Evolutionary conservation across 1,140 invertebrate genomes (phyloP).

Genomic region (Platyscapa corneri): DNA sequence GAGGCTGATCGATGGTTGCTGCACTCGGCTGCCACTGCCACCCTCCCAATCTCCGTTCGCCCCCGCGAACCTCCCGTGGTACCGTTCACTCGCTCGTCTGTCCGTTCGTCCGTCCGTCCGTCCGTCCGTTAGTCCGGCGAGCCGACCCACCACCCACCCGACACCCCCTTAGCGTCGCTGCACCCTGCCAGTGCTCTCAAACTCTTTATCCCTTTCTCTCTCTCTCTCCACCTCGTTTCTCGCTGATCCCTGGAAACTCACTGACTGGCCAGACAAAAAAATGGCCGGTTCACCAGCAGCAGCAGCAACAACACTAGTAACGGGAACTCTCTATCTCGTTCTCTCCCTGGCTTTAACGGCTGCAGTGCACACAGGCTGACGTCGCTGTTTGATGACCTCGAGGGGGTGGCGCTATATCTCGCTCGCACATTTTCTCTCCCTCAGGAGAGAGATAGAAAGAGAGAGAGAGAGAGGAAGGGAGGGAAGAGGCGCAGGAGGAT

Average conservation of each 20-base stretch:
- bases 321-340: constrained; percentile 26
- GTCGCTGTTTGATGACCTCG: constrained; percentile 74
- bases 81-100: constrained; percentile 60
- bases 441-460: constrained; percentile 30
- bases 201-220: constrained; percentile 39
- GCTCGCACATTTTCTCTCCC: constrained; percentile 16
- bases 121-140: constrained; percentile 55
- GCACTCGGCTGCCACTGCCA: constrained; percentile 28
- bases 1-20: constrained; percentile 75
- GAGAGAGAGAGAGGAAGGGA: background rate
- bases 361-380: constrained; percentile 66
- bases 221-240: constrained; percentile 60
- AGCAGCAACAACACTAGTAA: constrained; percentile 57
- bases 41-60: constrained; percentile 52
- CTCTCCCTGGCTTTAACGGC: constrained; percentile 59
- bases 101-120: constrained; percentile 59
- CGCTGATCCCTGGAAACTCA: constrained; percentile 74
- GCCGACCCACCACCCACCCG: constrained; percentile 26
- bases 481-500: background rate
- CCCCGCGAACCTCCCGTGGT: constrained; percentile 56
- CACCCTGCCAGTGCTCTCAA: constrained; percentile 27
- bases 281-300: constrained; percentile 70
- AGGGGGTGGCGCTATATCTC: constrained; percentile 56
- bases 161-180: constrained; percentile 46
- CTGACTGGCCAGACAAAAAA: constrained; percentile 75